Conservation (phyloP, 2,113 vertebrate genomes). For the Cyanistes caeruleus region DNA sequence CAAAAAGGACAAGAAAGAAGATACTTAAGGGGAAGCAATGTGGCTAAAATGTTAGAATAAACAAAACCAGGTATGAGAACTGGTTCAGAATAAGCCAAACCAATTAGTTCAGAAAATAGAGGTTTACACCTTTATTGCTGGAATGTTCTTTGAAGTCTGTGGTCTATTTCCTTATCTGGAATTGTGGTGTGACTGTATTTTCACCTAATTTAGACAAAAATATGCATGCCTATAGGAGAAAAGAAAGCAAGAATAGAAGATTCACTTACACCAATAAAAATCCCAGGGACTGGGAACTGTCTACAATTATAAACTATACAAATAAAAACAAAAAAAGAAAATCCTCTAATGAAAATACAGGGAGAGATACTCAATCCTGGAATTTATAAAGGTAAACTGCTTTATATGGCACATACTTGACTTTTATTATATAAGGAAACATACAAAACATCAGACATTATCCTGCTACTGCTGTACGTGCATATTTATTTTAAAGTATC, state of each 20-base stretch:
- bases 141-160: neutral
- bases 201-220: neutral
- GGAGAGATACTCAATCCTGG: neutral
- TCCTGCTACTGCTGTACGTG: neutral
- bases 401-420: neutral
- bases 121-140: neutral
- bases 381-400: neutral
- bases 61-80: neutral
- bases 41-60: neutral
- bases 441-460: neutral
- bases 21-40: neutral
- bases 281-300: fast-evolving
- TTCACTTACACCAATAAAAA: neutral
- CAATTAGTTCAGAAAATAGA: neutral
- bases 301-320: neutral
- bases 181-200: neutral
- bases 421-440: neutral
- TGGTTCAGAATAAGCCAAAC: neutral
- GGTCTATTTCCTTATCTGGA: neutral
- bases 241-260: neutral
- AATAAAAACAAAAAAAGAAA: neutral
- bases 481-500: neutral
- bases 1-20: neutral
- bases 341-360: neutral
- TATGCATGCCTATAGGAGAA: neutral